A percentile compares a stretch with the other conserved stretches of the same genome.
Conservation (phyloP, 1,140 invertebrate species). For the Sycobia sp. region DNA sequence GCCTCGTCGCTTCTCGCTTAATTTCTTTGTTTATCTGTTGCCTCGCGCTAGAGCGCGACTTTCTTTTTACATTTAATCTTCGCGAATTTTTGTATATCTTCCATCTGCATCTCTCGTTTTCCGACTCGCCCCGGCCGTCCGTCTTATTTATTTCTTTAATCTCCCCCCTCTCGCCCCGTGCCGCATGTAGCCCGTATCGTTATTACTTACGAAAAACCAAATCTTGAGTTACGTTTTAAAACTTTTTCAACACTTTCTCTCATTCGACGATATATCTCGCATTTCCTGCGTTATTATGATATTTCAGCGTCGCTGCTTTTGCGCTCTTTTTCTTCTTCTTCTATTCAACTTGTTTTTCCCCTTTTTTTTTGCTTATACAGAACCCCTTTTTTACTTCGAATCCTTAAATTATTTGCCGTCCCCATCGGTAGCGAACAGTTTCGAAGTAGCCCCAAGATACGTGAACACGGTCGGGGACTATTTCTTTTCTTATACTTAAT, state of each 20-base stretch:
- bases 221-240: slow-evolving; percentile 50
- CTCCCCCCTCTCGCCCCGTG: background rate
- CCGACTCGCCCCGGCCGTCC: background rate
- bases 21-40: slow-evolving; percentile 35
- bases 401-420: slow-evolving; percentile 22
- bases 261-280: no score
- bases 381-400: slow-evolving; percentile 9
- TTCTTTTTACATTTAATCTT: slow-evolving; percentile 30
- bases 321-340: no score
- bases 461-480: slow-evolving; percentile 30
- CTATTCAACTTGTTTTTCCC: slow-evolving; percentile 19
- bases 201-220: slow-evolving; percentile 41
- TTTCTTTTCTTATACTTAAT: slow-evolving; percentile 40
- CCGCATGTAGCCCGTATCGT: no score
- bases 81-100: background rate
- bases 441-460: slow-evolving; percentile 34
- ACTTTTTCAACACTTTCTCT: slow-evolving; percentile 37
- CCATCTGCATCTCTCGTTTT: slow-evolving; percentile 1
- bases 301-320: no score
- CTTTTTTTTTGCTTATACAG: slow-evolving; percentile 31
- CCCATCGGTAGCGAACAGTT: slow-evolving; percentile 24
- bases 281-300: no score
- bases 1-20: slow-evolving; percentile 26
- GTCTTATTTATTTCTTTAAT: slow-evolving; percentile 29
- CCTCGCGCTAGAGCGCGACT: slow-evolving; percentile 5